These are phyloP conservation scores for Sprattus sprattus DNA, from an alignment of 2,113 vertebrate genomes.

Conservation along the genomic window DNA sequence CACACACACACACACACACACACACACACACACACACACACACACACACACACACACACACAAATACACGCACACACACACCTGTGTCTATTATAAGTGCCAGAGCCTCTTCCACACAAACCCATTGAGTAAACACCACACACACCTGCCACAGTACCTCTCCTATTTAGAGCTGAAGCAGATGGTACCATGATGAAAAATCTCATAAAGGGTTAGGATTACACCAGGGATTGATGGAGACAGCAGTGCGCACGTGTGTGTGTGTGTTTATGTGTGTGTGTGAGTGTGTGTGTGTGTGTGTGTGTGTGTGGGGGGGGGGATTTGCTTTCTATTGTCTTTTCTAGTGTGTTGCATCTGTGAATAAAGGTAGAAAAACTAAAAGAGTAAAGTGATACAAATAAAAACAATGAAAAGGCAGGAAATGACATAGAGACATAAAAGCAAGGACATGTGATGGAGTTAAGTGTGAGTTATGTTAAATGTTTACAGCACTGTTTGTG, in stretches of 20 bases:
- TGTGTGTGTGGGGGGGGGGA: neutral
- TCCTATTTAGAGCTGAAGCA: neutral
- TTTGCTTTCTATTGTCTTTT: neutral
- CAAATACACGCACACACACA: neutral
- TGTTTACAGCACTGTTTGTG: neutral
- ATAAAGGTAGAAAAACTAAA: neutral
- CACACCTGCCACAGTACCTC: neutral
- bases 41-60: neutral
- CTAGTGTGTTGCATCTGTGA: neutral
- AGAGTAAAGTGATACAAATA: neutral
- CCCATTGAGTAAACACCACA: neutral
- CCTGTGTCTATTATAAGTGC: neutral
- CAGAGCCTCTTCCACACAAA: neutral
- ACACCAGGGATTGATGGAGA: neutral
- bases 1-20: neutral
- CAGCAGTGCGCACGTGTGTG: too few species aligned
- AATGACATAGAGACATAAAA: neutral
- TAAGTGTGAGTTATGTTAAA: neutral
- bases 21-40: neutral
- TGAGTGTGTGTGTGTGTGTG: neutral
- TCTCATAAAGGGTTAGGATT: neutral
- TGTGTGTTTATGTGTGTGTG: too few species aligned
- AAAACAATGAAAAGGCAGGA: neutral
- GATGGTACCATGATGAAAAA: neutral
- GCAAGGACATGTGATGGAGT: neutral